Evolutionary conservation across 2,888 invertebrate genomes (phyloP).

Genomic region (Mythimna vitellina): DNA sequence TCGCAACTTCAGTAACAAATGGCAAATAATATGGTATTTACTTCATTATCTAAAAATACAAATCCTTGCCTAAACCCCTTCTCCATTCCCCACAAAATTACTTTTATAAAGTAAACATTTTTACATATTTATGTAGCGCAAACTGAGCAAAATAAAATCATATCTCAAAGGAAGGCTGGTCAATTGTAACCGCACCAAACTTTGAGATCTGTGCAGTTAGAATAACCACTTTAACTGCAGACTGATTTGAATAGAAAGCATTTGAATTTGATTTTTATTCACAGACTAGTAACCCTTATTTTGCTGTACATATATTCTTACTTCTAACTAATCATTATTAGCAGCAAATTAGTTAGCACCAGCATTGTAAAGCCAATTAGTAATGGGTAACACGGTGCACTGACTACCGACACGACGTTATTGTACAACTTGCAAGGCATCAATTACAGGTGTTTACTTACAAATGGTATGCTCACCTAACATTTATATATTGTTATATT

Average conservation of each 20-base stretch:
- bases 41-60: constrained; percentile 39
- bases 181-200: constrained; percentile 15
- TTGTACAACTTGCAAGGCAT: constrained; percentile 27
- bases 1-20: constrained; percentile 45
- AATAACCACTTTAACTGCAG: not conserved
- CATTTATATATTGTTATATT: constrained; percentile 11
- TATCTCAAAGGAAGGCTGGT: constrained; percentile 39
- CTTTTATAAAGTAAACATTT: constrained; percentile 43
- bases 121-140: constrained; percentile 20
- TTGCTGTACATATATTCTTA: constrained; percentile 48
- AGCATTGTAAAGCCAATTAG: constrained; percentile 63
- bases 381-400: constrained; percentile 21
- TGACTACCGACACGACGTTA: constrained; percentile 29
- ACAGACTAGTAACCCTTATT: constrained; percentile 6
- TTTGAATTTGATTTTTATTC: constrained; percentile 24
- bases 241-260: constrained; percentile 3
- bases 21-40: constrained; percentile 50
- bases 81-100: constrained; percentile 12
- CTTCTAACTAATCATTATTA: constrained; percentile 50
- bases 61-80: constrained; percentile 27
- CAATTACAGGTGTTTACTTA: constrained; percentile 35
- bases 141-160: constrained; percentile 58
- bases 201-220: constrained; percentile 17
- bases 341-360: constrained; percentile 73
- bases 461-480: constrained; percentile 27